Conservation (phyloP, 2,797 vertebrate genomes). For the Silurus aristotelis region DNA sequence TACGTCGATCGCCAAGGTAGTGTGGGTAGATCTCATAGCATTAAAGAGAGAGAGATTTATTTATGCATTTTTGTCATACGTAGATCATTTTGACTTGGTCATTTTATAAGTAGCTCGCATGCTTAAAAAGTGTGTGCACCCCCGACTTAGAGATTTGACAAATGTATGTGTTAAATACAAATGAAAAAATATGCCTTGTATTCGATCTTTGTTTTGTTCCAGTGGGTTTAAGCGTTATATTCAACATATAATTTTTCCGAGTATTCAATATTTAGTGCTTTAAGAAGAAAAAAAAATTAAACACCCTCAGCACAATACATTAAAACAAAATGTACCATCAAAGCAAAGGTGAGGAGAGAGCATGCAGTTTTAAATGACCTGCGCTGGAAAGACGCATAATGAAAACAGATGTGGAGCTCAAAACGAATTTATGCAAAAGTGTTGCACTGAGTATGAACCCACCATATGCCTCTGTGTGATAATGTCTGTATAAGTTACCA, state of each 20-base stretch:
- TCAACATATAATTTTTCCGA: neutral
- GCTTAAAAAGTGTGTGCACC: no score
- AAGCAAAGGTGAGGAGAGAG: neutral
- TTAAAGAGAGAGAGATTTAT: no score
- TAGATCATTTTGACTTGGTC: no score
- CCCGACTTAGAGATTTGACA: no score
- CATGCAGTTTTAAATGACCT: neutral
- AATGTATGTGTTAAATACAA: neutral
- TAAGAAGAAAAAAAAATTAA: neutral
- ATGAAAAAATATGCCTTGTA: neutral
- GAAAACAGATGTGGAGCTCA: neutral
- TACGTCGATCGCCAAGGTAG: no score
- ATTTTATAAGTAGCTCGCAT: no score
- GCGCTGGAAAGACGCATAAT: neutral
- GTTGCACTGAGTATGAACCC: no score
- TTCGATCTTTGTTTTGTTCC: neutral
- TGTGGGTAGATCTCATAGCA: no score
- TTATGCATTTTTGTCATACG: no score
- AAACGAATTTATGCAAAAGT: no score
- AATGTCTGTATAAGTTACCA: neutral
- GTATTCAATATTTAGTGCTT: neutral
- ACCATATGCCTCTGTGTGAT: neutral
- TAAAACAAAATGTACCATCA: neutral
- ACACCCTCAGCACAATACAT: neutral
- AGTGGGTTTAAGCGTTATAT: neutral